Evolutionary conservation across 92 coral and sea anemone genomes (phyloP), one percentile per base, ranked within the genome.

Genomic region (Palythoa caribaeorum): DNA sequence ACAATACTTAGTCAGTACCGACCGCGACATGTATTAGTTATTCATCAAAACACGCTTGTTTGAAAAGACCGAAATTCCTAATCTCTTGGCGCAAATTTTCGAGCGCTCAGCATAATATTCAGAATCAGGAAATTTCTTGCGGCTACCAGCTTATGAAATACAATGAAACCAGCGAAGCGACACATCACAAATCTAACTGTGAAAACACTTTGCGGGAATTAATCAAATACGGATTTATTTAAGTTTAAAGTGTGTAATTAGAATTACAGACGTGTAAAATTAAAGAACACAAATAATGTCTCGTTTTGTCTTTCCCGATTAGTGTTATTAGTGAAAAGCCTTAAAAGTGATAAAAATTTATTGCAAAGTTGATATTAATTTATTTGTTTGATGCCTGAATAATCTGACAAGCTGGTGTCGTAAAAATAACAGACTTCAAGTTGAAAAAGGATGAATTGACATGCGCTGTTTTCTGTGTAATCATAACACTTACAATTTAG

Each of bases 201-300:
- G 35, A 57, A 35, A 21, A 28, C 71, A 21, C 35, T 20, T 8
- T 36, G 6, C 55, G 15, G 48, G 66, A 81, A 81, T 13, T 20
- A 65, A 81, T 28, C 57, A 68, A 48, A 28, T 60, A 66, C 38
- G 28, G 73, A 38, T 48, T 81, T 54, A 12, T 65, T 65, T 10
- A 71, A 81, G 66, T 81, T 48, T 81, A 81, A 81, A 81, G 55
- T 48, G 76, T 65, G 55, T 81, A 81, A 91, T 88, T 88, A 83
- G 86, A 88, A 91, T 83, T 71, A 88, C 70, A 68, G 86, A 78
- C 52, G 91, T 83, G 93, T 83, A 83, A 88, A 88, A 83, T 83
- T 86, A 87, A 57, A n/a, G 85, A 80, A 79, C 60, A 40, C 11
- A 80, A 81, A 81, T 65, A 63, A 81, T 51, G 74, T 57, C 86